Conservation (phyloP, 2,113 vertebrate species). For the Cyphomyrus plagiostoma region DNA sequence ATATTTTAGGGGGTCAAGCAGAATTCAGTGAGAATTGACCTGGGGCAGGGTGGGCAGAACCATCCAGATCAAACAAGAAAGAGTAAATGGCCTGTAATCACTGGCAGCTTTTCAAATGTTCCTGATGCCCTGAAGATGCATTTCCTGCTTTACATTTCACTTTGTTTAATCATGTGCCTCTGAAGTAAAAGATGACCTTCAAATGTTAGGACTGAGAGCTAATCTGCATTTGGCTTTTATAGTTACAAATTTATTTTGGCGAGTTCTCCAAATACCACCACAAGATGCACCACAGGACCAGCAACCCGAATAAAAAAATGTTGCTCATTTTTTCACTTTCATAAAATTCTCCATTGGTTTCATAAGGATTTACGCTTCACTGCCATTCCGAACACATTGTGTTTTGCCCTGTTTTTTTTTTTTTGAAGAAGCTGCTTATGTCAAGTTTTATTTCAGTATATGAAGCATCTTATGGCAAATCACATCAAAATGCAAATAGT, state of each 20-base stretch:
- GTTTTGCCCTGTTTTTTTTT: neutral
- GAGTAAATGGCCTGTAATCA: neutral
- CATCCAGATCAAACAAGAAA: neutral
- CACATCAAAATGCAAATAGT: neutral
- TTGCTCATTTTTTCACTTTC: neutral
- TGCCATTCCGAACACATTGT: neutral
- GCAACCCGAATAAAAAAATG: neutral
- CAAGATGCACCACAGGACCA: neutral
- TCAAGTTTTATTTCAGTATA: neutral
- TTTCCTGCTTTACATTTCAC: neutral
- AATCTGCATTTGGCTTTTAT: neutral
- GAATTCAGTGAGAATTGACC: neutral
- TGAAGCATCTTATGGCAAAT: neutral
- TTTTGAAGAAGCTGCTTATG: neutral
- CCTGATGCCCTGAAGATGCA: neutral
- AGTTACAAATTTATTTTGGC: neutral
- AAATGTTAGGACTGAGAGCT: constrained; percentile 14
- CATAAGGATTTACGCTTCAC: neutral
- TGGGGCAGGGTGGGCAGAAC: neutral
- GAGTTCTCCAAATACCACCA: neutral
- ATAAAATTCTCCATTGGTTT: neutral
- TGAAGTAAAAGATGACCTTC: constrained; percentile 23
- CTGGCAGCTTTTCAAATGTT: constrained; percentile 15
- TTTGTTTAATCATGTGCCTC: constrained; percentile 7
- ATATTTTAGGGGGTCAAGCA: constrained; percentile 6